Base-by-base conservation (phyloP, 2,888 invertebrate genomes). In the Cephalotes varians region DNA sequence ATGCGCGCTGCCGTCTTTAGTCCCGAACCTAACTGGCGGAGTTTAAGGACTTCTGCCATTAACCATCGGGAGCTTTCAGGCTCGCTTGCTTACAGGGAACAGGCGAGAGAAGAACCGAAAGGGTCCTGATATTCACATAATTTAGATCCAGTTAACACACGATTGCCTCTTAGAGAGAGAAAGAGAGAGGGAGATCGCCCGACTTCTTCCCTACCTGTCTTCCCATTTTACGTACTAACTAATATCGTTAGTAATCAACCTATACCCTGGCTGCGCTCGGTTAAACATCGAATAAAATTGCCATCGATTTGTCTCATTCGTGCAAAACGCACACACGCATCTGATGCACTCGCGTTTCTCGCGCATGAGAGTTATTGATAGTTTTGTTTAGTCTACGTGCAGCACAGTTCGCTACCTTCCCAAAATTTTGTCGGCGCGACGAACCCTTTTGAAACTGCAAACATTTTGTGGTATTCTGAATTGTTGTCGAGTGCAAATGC, bases 41-140 rank as follows among this genome's bases (percentile, higher is more conserved):
- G 85, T 90, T 88, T 76, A 76, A 90, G 81, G 69, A 88, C 80
- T 88, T 90, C 56, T 83, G 71, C 69, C 85, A 86, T 83, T 86
- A 86, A 87, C 83, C 83, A 65, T 82, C 84, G 72, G 40, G 82
- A 79, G 83, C 82, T 77, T 82, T 83, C 62, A 49, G 81, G 37
- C 31, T 40, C 62, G 79, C 58, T 28, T 67, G 67, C 56, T 44
- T 44, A 60, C 56, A 4, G 21, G 15, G 15, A 60, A 76, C n/a
- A 77, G 71, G 47, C 40, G 47, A 60, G 54, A 37, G 56, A 40
- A 60, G 69, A 37, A 21, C 28, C 47, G 62, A 71, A 74, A 77
- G 81, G 87, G 56, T 69, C 44, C 69, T 69, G 56, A 77, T 77
- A 69, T 77, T 69, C 77, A 69, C 56, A 77, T 77, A 69, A 77